These are phyloP conservation scores for Drosophila orena DNA, from an alignment of 1,140 invertebrate genomes.

Conservation along the genomic window DNA sequence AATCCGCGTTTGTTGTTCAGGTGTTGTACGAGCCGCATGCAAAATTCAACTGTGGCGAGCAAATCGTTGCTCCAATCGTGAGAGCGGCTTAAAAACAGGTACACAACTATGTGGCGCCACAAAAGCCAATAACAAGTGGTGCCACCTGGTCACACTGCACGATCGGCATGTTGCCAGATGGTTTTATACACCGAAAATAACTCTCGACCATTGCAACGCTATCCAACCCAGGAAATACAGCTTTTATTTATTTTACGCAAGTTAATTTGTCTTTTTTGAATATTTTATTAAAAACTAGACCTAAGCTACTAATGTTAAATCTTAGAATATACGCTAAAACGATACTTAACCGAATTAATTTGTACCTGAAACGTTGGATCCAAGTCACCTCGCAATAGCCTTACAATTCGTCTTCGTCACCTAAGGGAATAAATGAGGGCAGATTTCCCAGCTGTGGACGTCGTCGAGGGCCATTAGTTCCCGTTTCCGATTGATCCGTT, in stretches of 20 bases:
- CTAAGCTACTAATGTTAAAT: slow-evolving; percentile 43
- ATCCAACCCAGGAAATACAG: not conserved
- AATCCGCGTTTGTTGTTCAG: slow-evolving; percentile 29
- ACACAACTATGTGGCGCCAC: slow-evolving; percentile 15
- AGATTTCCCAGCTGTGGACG: slow-evolving; percentile 76
- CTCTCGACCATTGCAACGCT: too few species aligned
- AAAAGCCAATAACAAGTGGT: not conserved
- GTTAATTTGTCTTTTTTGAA: slow-evolving; percentile 52
- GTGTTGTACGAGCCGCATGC: slow-evolving; percentile 61
- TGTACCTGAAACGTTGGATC: slow-evolving; percentile 76
- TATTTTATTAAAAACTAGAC: slow-evolving; percentile 23
- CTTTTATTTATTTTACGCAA: slow-evolving; percentile 2
- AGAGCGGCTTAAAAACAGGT: slow-evolving; percentile 23
- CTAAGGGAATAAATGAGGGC: slow-evolving; percentile 83
- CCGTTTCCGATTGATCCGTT: not conserved
- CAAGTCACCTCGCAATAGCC: slow-evolving; percentile 24
- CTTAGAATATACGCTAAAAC: slow-evolving; percentile 48
- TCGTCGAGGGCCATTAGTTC: not conserved
- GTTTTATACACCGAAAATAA: not conserved
- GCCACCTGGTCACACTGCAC: slow-evolving; percentile 4
- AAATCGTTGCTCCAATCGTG: slow-evolving; percentile 7
- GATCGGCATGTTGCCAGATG: slow-evolving; percentile 3
- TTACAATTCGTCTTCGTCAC: slow-evolving; percentile 50
- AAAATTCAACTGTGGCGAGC: slow-evolving; percentile 55
- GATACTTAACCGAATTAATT: slow-evolving; percentile 56